A percentile compares a stretch with the other conserved stretches of the same genome.
phyloP scores from a whole-genome alignment of 2,888 invertebrate species.

The Orgyia antiqua region DNA sequence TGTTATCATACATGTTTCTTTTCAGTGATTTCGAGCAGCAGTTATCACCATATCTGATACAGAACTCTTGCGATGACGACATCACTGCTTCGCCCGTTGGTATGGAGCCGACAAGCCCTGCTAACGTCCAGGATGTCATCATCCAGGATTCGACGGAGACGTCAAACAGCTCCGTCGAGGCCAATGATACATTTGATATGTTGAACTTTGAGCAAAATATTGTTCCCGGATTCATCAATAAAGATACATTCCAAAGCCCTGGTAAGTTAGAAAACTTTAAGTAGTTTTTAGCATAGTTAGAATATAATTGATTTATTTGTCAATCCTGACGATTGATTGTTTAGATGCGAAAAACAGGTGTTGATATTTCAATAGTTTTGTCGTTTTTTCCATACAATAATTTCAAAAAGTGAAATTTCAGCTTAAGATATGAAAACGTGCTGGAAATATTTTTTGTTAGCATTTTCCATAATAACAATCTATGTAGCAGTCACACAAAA shows the following conservation, averaged over 20 bases:
- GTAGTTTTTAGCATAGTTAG: too few species aligned
- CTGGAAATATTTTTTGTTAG: too few species aligned
- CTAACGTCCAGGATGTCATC: constrained; percentile 48
- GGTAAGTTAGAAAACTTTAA: too few species aligned
- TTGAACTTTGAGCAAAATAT: constrained; percentile 65
- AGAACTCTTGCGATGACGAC: constrained; percentile 64
- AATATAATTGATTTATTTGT: not conserved
- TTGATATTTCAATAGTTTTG: too few species aligned
- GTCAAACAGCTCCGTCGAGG: constrained; percentile 43
- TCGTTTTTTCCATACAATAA: too few species aligned
- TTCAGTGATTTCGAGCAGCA: constrained; percentile 77
- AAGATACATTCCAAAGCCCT: constrained; percentile 63
- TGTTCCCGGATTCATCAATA: constrained; percentile 65
- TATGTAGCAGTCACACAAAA: too few species aligned
- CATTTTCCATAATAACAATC: too few species aligned
- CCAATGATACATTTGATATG: constrained; percentile 55
- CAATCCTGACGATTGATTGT: not conserved
- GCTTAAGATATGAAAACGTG: too few species aligned
- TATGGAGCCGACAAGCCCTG: constrained; percentile 48
- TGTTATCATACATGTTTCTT: constrained; percentile 21
- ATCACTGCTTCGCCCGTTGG: constrained; percentile 28
- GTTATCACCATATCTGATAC: constrained; percentile 75
- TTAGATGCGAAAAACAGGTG: not conserved
- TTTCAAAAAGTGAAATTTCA: too few species aligned
- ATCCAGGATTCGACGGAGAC: constrained; percentile 50